These are phyloP conservation scores for Plusia festucae DNA, from an alignment of 2,888 invertebrate genomes.

Conservation along the genomic window DNA sequence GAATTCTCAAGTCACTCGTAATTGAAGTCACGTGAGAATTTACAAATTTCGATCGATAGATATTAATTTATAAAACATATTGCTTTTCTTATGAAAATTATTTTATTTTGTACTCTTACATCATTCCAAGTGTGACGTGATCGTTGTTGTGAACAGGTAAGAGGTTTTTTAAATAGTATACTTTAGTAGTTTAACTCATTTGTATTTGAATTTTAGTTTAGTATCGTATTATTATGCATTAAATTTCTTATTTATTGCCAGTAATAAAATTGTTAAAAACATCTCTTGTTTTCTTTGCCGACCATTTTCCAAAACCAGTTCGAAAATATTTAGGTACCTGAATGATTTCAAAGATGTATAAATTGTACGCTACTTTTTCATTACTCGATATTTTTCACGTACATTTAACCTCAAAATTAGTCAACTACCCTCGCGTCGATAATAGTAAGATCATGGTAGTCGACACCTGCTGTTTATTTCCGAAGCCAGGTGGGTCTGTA, in stretches of 20 bases:
- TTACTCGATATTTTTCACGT: neutral
- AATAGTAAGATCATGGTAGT: neutral
- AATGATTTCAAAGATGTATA: no score
- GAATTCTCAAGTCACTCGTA: neutral
- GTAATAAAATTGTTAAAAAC: constrained; percentile 5
- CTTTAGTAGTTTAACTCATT: neutral
- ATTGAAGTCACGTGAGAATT: neutral
- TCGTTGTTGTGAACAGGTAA: neutral
- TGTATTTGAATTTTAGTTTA: constrained; percentile 4
- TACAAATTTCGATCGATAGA: neutral
- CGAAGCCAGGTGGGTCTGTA: no score
- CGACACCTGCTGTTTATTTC: no score
- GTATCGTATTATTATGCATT: no score
- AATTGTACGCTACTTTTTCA: no score
- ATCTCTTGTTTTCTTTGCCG: constrained; percentile 6
- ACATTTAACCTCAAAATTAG: neutral
- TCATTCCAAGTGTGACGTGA: constrained; percentile 1
- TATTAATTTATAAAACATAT: neutral
- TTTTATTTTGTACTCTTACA: neutral
- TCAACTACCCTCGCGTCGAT: constrained; percentile 9
- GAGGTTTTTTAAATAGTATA: neutral
- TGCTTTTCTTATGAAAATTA: neutral
- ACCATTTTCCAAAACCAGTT: neutral
- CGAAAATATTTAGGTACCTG: no score
- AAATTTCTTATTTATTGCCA: no score